A percentile compares a stretch with the other conserved stretches of the same genome.
Conservation (phyloP, 2,888 invertebrate genomes). For the Frankliniella intonsa region DNA sequence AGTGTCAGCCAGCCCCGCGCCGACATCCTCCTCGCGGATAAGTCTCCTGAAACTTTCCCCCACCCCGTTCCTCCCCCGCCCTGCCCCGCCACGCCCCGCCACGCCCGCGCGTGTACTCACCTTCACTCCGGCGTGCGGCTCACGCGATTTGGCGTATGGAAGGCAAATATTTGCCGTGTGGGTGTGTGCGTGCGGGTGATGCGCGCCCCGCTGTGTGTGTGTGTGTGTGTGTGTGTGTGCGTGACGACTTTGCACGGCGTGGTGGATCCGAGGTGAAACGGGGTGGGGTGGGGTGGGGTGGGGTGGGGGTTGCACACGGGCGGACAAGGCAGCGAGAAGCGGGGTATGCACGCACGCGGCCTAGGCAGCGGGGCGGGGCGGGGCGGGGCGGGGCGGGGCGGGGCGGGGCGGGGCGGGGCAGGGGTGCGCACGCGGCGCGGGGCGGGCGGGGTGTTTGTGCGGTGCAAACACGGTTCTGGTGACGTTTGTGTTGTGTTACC, state of each 20-base stretch:
- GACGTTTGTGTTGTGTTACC: not conserved
- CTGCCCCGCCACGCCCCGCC: not conserved
- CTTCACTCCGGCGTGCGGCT: not conserved
- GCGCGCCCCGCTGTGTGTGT: not conserved
- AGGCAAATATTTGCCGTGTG: slow-evolving; percentile 17
- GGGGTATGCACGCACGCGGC: not conserved
- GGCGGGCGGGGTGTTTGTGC: slow-evolving; percentile 11
- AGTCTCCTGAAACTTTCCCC: not conserved
- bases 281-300: not conserved
- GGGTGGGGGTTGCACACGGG: not conserved
- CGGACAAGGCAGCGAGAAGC: not conserved
- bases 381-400: not conserved
- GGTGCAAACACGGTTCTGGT: slow-evolving; percentile 14
- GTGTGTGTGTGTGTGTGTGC: not conserved
- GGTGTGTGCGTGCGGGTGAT: not conserved
- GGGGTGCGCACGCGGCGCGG: not conserved
- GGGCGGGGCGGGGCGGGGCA: not conserved
- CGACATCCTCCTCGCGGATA: no score
- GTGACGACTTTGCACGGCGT: slow-evolving; percentile 16
- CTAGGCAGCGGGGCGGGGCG: not conserved
- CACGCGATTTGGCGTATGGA: slow-evolving; percentile 19
- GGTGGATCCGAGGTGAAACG: not conserved
- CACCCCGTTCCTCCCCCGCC: not conserved
- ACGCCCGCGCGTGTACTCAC: not conserved
- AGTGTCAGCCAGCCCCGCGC: no score